A percentile compares a stretch with the other conserved stretches of the same genome.
These are phyloP conservation scores for Prosapia bicincta DNA, from an alignment of 2,888 invertebrate genomes.

Conservation along the genomic window DNA sequence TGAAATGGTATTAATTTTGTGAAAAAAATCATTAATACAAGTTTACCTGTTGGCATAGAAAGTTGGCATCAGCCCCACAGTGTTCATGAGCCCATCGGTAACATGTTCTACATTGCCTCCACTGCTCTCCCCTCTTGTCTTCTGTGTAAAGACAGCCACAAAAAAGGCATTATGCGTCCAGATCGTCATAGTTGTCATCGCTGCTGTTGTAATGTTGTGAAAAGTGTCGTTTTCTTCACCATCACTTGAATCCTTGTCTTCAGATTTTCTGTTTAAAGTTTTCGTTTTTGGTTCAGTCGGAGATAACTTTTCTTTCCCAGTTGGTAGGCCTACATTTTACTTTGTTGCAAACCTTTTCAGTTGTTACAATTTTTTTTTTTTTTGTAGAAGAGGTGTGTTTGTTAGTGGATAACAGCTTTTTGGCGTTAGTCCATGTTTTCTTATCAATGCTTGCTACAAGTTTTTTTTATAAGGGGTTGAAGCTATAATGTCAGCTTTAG, in stretches of 20 bases:
- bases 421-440: background rate
- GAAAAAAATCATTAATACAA: background rate
- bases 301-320: background rate
- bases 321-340: background rate
- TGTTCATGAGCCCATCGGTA: conserved; percentile 10
- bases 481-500: background rate
- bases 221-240: conserved; percentile 10
- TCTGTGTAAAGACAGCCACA: background rate
- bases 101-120: conserved; percentile 24
- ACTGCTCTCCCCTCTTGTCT: conserved; percentile 18
- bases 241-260: background rate
- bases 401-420: no score
- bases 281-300: background rate
- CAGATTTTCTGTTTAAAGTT: conserved; percentile 6
- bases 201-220: background rate
- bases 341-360: no score
- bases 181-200: conserved; percentile 4
- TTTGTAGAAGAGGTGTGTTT: background rate
- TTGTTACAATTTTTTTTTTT: no score
- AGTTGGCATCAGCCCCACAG: conserved; percentile 7
- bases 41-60: background rate
- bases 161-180: conserved; percentile 17
- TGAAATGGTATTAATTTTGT: background rate
- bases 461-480: background rate
- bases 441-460: background rate